A percentile compares a stretch with the other conserved stretches of the same genome.
Evolutionary conservation across 2,797 vertebrate species (phyloP).

Genomic region (Brachyrhaphis roseni): DNA sequence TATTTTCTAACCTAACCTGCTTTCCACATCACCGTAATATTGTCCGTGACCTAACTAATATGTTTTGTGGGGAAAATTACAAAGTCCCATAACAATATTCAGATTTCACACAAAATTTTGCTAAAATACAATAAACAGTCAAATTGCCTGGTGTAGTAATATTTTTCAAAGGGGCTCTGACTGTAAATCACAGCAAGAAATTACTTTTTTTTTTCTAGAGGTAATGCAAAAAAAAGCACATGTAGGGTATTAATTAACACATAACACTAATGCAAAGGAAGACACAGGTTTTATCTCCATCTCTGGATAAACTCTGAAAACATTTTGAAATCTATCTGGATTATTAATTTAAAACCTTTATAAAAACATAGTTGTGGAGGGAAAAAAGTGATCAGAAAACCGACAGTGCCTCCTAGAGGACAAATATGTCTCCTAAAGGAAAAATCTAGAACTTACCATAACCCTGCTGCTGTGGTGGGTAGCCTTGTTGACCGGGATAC

Average conservation of each 20-base stretch:
- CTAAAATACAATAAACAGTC: not conserved
- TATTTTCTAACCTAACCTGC: not conserved
- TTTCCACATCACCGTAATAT: not conserved
- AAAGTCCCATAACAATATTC: not conserved
- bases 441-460: conserved; percentile 85
- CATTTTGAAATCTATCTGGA: not conserved
- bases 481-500: conserved; percentile 92
- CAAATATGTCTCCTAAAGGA: not conserved
- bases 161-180: not conserved
- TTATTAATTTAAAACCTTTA: not conserved
- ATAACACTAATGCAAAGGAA: not conserved
- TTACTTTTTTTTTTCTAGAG: not conserved
- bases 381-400: conserved; percentile 19
- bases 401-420: conserved; percentile 64
- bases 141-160: not conserved
- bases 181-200: not conserved
- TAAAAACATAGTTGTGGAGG: not conserved
- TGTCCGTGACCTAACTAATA: not conserved
- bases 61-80: not conserved
- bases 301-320: not conserved
- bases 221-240: not conserved
- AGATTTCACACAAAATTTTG: not conserved
- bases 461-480: conserved; percentile 94
- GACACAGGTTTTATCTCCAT: not conserved
- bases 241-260: not conserved